Evolutionary conservation across 2,797 vertebrate species (phyloP).

Genomic region (Forpus xanthops): DNA sequence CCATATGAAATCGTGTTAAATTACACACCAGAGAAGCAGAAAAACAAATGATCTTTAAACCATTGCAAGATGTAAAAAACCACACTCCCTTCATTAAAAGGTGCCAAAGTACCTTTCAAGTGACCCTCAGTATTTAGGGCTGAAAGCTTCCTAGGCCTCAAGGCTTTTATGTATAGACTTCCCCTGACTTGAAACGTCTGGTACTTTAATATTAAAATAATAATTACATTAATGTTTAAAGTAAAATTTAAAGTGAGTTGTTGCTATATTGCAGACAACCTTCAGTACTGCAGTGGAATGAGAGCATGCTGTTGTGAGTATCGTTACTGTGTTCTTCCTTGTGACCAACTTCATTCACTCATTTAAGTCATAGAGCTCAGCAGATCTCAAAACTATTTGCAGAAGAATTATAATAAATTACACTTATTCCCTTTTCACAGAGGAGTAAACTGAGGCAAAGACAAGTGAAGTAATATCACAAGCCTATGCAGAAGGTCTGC

Average conservation of each 20-base stretch:
- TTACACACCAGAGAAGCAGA: background rate
- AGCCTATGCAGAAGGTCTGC: background rate
- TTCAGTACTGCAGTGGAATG: background rate
- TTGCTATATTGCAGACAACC: background rate
- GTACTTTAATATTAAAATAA: background rate
- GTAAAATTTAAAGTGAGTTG: background rate
- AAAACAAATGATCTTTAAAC: constrained; percentile 1
- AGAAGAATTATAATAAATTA: background rate
- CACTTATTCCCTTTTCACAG: background rate
- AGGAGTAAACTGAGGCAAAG: constrained; percentile 33
- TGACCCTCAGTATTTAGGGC: background rate
- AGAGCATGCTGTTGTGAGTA: background rate
- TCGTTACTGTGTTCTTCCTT: background rate
- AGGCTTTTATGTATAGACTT: background rate
- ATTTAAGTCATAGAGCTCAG: background rate
- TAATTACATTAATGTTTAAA: background rate
- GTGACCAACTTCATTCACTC: background rate
- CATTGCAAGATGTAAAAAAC: background rate
- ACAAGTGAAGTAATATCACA: background rate
- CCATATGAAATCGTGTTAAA: background rate
- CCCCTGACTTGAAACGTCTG: background rate
- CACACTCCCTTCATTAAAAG: background rate
- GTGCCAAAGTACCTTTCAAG: background rate
- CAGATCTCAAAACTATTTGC: background rate
- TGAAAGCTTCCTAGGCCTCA: background rate